Conservation (phyloP, 2,797 vertebrate species). For the Fringilla coelebs region DNA sequence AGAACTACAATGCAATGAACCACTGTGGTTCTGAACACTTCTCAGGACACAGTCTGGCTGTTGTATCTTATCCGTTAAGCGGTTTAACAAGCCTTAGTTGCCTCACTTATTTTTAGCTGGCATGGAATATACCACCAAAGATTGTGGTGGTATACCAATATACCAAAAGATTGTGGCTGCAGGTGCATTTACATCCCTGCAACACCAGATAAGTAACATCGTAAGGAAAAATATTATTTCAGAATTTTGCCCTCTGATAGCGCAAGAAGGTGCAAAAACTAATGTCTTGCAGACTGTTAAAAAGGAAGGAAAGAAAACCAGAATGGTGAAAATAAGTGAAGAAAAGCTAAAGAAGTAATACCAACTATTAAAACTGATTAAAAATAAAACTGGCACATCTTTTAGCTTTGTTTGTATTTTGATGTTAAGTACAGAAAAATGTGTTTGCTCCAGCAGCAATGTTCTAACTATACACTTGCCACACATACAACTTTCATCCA, state of each 20-base stretch:
- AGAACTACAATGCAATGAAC: not conserved
- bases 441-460: not conserved
- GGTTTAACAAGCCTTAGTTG: constrained; percentile 52
- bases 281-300: not conserved
- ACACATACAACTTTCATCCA: not conserved
- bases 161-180: not conserved
- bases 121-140: not conserved
- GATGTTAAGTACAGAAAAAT: not conserved
- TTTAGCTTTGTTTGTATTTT: not conserved
- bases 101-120: constrained; percentile 60
- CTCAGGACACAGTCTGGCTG: not conserved
- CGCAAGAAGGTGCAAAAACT: not conserved
- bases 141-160: not conserved
- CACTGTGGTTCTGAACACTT: not conserved
- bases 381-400: not conserved
- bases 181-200: not conserved
- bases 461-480: not conserved
- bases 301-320: not conserved
- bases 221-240: not conserved
- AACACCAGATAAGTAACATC: not conserved
- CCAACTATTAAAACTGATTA: not conserved
- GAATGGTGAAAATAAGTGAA: not conserved
- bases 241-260: not conserved
- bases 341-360: not conserved
- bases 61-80: constrained; percentile 52